Conservation (phyloP, 53 echinoderm and acorn worm species). For the Temnopleurus reevesii region DNA sequence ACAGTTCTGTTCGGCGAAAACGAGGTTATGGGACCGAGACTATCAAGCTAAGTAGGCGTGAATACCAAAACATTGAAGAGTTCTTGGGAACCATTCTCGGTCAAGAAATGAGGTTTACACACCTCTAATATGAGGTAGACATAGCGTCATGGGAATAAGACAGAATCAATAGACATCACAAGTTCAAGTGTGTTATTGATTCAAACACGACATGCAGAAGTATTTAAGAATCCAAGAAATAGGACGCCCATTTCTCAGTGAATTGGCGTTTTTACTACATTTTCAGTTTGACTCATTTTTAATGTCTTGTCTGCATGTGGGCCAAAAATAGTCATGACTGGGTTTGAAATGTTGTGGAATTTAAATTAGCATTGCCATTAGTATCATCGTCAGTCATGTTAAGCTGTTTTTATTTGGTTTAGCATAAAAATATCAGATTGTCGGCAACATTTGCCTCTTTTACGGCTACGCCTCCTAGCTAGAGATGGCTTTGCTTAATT, state of each 20-base stretch:
- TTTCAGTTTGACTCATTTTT: not conserved
- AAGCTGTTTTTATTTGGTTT: no score
- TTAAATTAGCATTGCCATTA: no score
- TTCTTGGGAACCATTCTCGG: not conserved
- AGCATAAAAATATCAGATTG: no score
- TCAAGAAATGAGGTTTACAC: constrained; percentile 7
- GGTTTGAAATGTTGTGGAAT: not conserved
- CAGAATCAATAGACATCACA: constrained; percentile 11
- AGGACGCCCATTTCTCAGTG: not conserved
- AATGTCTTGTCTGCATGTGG: not conserved
- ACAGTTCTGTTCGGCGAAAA: no score
- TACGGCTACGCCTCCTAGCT: no score
- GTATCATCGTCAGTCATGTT: no score
- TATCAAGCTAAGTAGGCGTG: constrained; percentile 17
- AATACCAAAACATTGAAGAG: not conserved
- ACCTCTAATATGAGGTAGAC: not conserved
- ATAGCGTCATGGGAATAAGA: constrained; percentile 5
- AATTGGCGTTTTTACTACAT: not conserved
- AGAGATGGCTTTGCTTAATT: no score
- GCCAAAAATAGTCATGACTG: not conserved
- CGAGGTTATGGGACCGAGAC: not conserved
- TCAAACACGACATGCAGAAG: not conserved
- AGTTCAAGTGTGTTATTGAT: constrained; percentile 17
- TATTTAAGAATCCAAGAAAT: not conserved
- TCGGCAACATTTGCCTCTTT: no score